Percentiles rank a stretch among this genome's conserved stretches.
Evolutionary conservation across 1,140 invertebrate species (phyloP).

Genomic region (Pectinophora gossypiella): DNA sequence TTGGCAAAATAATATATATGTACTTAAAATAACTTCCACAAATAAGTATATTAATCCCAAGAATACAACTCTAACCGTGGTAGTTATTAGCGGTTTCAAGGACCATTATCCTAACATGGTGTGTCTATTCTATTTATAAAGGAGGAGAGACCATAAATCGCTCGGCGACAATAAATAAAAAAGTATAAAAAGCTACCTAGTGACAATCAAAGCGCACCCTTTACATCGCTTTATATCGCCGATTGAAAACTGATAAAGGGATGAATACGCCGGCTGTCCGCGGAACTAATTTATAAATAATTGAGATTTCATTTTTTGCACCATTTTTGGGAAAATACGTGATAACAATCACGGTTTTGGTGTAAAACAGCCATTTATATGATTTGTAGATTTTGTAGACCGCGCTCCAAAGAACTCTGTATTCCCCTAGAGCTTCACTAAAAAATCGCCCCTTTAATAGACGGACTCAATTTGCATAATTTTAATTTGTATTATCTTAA

Average conservation of each 20-base stretch:
- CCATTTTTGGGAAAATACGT: conserved; percentile 10
- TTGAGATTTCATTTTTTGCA: conserved; percentile 69
- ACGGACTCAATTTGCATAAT: not conserved
- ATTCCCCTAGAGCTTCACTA: not conserved
- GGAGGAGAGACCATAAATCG: conserved; percentile 44
- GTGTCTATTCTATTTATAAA: conserved; percentile 20
- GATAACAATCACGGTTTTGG: conserved; percentile 4
- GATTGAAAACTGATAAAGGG: conserved; percentile 69
- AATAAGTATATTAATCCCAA: not conserved
- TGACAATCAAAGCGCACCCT: conserved; percentile 61
- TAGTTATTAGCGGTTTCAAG: conserved; percentile 29
- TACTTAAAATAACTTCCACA: too few species aligned
- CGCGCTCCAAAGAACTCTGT: too few species aligned
- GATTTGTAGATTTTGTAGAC: too few species aligned
- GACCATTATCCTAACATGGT: conserved; percentile 23
- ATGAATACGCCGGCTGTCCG: conserved; percentile 63
- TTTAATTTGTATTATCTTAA: not conserved
- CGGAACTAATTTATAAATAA: conserved; percentile 73
- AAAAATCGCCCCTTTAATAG: not conserved
- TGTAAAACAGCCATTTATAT: not conserved
- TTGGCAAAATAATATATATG: too few species aligned
- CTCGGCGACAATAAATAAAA: conserved; percentile 41
- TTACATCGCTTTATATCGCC: conserved; percentile 46
- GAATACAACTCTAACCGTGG: not conserved
- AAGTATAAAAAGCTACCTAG: conserved; percentile 37